Evolutionary conservation across 2,113 vertebrate species (phyloP).

Genomic region (Nerophis lumbriciformis): DNA sequence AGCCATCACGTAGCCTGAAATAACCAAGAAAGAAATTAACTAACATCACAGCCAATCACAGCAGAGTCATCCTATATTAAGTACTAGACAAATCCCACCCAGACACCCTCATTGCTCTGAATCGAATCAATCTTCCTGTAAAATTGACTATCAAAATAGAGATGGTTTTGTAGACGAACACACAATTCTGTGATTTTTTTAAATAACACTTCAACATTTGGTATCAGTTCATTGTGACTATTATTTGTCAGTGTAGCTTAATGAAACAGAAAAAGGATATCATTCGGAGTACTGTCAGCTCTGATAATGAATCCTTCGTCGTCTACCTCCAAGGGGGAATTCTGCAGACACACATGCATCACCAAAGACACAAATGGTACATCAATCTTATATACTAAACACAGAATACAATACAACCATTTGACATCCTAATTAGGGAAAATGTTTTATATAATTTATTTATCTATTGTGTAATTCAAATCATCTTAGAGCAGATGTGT

Average conservation of each 20-base stretch:
- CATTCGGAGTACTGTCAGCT: conserved; percentile 73
- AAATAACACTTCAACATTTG: background rate
- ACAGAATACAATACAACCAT: background rate
- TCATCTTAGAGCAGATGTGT: background rate
- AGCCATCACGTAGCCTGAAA: too few species aligned
- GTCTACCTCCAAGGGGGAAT: conserved; percentile 83
- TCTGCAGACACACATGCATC: conserved; percentile 57
- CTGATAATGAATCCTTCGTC: conserved; percentile 92
- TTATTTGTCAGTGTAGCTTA: background rate
- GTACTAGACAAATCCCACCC: background rate
- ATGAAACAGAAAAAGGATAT: conserved; percentile 79
- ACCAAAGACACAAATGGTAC: conserved; percentile 8
- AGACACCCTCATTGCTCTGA: background rate
- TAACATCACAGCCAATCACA: background rate
- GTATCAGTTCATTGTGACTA: background rate
- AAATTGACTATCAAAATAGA: background rate
- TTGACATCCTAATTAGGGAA: background rate
- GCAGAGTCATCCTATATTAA: background rate
- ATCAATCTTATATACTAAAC: conserved; percentile 9
- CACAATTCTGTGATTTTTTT: background rate
- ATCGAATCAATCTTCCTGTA: background rate
- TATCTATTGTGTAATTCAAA: background rate
- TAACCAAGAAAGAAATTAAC: background rate
- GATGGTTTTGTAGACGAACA: background rate
- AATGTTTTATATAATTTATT: background rate